phyloP scores from a whole-genome alignment of 2,888 invertebrate genomes.

The Steinernema scapterisci region DNA sequence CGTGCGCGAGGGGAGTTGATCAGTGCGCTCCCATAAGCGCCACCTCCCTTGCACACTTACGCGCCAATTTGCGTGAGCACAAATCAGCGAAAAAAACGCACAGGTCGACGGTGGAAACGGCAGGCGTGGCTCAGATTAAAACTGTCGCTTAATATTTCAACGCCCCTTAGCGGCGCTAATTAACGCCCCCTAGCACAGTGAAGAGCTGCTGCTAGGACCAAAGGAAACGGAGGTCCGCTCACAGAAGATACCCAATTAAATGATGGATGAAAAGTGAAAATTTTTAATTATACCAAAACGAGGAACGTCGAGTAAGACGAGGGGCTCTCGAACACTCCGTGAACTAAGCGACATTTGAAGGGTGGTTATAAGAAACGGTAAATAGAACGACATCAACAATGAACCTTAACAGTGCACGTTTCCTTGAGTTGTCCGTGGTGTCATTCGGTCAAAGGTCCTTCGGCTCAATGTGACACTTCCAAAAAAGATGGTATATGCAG shows the following conservation, averaged over 20 bases:
- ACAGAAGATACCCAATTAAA: not conserved
- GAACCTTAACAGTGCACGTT: too few relatives aligned
- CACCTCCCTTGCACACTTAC: constrained; percentile 29
- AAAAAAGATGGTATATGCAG: too few relatives aligned
- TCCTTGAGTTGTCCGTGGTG: too few relatives aligned
- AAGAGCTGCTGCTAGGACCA: too few relatives aligned
- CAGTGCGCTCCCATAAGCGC: constrained; percentile 18
- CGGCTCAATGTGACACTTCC: too few relatives aligned
- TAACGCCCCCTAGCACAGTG: not conserved
- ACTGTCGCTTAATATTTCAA: not conserved
- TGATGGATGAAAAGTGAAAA: not conserved
- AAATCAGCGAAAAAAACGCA: constrained; percentile 17
- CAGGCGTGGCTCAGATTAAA: constrained; percentile 27
- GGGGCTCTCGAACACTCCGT: too few relatives aligned
- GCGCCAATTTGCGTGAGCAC: not conserved
- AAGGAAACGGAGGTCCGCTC: not conserved
- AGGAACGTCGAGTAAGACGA: too few relatives aligned
- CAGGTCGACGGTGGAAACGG: constrained; percentile 13
- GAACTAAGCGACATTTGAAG: too few relatives aligned
- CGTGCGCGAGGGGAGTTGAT: constrained; percentile 20
- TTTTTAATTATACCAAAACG: not conserved
- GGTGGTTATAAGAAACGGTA: too few relatives aligned
- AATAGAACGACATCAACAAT: too few relatives aligned
- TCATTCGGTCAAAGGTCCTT: too few relatives aligned
- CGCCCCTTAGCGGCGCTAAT: constrained; percentile 11